phyloP scores from a whole-genome alignment of 1,140 invertebrate species.

The Drosophila ohnishii region DNA sequence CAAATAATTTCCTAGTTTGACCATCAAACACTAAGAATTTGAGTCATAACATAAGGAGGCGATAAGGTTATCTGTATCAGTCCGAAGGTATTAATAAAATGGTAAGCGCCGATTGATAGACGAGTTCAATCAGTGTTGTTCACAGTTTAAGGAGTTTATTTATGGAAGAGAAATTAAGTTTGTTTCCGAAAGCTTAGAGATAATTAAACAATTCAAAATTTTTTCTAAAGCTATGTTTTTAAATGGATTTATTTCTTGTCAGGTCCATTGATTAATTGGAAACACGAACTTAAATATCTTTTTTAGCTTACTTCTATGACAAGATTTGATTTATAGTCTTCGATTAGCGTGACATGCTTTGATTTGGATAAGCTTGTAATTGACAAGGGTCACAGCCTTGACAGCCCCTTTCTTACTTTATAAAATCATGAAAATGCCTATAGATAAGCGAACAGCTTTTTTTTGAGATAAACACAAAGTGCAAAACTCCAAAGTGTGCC shows the following conservation, averaged over 20 bases:
- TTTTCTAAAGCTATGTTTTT: not conserved
- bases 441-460: not conserved
- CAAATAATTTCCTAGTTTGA: not conserved
- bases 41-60: not conserved
- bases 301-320: not conserved
- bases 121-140: not conserved
- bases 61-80: slow-evolving; percentile 3
- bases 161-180: not conserved
- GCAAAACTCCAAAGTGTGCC: not conserved
- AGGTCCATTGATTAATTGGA: not conserved
- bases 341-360: no score
- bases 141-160: not conserved
- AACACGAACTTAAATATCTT: not conserved
- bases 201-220: not conserved
- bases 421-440: not conserved
- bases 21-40: not conserved
- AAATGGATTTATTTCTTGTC: no score
- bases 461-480: not conserved
- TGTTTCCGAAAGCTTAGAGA: not conserved
- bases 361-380: not conserved
- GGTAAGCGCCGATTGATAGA: not conserved
- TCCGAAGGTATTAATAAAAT: slow-evolving; percentile 2
- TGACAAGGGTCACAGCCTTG: not conserved
- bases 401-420: not conserved
- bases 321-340: not conserved